A percentile compares a stretch with the other conserved stretches of the same genome.
Conservation (phyloP, 2,113 vertebrate species). For the Sakesphorus luctuosus region DNA sequence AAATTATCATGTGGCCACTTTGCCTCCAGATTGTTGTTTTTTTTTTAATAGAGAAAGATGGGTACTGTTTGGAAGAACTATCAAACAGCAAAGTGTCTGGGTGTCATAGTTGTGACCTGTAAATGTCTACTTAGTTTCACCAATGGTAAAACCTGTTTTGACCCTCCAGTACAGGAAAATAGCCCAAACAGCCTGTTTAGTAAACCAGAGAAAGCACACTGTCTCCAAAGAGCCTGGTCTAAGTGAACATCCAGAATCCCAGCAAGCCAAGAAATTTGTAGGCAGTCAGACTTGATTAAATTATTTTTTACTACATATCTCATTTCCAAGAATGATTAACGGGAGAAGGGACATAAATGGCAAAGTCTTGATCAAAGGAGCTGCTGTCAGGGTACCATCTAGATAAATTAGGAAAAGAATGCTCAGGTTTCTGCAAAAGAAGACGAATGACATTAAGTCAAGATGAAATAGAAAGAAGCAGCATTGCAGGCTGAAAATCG, state of each 20-base stretch:
- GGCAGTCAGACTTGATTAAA: conserved; percentile 78
- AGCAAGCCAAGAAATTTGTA: conserved; percentile 66
- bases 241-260: conserved; percentile 45
- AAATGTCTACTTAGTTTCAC: background rate
- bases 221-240: conserved; percentile 59
- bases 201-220: conserved; percentile 27
- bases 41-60: background rate
- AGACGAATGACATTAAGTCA: conserved; percentile 80
- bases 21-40: background rate
- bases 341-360: conserved; percentile 78
- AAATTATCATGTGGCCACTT: background rate
- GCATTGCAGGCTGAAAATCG: conserved; percentile 65
- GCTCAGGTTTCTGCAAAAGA: conserved; percentile 73
- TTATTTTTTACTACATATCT: conserved; percentile 76
- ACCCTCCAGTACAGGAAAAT: background rate
- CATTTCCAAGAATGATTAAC: conserved; percentile 80
- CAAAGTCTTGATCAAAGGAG: conserved; percentile 77
- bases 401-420: conserved; percentile 81
- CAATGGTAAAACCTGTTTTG: background rate
- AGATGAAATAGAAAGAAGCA: conserved; percentile 77
- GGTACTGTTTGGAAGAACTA: background rate
- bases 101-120: background rate
- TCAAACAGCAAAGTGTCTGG: background rate
- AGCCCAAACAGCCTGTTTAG: background rate
- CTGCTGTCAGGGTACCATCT: conserved; percentile 78